Percentiles rank a stretch among this genome's conserved stretches.
These are phyloP conservation scores for Chironomus tepperi DNA, from an alignment of 1,140 invertebrate genomes.

Conservation along the genomic window DNA sequence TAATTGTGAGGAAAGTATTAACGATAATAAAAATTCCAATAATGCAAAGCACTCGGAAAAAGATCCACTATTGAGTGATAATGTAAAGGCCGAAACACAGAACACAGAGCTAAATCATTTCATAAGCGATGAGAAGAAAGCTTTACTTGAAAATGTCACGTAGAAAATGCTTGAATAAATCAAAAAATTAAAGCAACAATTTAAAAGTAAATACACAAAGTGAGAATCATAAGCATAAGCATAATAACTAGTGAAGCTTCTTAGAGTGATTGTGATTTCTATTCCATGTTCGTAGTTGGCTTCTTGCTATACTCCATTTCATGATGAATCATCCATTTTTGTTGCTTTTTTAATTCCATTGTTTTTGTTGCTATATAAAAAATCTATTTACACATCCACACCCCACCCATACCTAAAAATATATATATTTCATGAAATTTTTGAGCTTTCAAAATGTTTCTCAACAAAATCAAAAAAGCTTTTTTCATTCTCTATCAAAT, in stretches of 20 bases:
- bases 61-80: slow-evolving; percentile 10
- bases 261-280: background rate
- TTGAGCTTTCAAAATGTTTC: no score
- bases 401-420: background rate
- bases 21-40: background rate
- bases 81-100: background rate
- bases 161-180: background rate
- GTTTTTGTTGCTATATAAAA: no score
- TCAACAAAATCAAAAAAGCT: no score
- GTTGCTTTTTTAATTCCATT: no score
- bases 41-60: slow-evolving; percentile 17
- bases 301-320: slow-evolving; percentile 6
- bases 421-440: background rate
- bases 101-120: background rate
- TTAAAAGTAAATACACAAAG: no score
- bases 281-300: background rate
- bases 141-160: slow-evolving; percentile 11
- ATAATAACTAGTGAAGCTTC: background rate
- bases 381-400: background rate
- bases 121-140: slow-evolving; percentile 4
- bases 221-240: no score
- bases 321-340: background rate
- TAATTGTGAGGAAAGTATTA: slow-evolving; percentile 20
- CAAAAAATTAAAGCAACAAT: background rate
- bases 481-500: no score